Evolutionary conservation across 2,888 invertebrate species (phyloP).

Genomic region (Drosophila neotestacea): DNA sequence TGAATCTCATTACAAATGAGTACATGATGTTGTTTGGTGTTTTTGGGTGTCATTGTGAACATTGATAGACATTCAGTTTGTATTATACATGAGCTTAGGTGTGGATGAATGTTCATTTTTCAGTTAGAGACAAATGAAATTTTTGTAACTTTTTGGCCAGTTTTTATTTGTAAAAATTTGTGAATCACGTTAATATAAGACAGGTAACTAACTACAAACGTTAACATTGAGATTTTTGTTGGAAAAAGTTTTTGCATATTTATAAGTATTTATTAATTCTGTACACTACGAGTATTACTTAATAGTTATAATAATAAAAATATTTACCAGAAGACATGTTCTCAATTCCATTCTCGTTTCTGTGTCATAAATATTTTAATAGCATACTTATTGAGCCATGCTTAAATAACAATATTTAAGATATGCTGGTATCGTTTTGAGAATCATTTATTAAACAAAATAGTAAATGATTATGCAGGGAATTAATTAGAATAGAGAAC

Average conservation of each 20-base stretch:
- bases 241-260: constrained; percentile 22
- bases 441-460: background rate
- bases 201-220: constrained; percentile 66
- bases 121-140: constrained; percentile 38
- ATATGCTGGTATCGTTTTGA: background rate
- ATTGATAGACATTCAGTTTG: constrained; percentile 58
- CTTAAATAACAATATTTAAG: background rate
- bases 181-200: constrained; percentile 45
- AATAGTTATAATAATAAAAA: background rate
- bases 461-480: background rate
- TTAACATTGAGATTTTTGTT: constrained; percentile 57
- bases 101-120: constrained; percentile 33
- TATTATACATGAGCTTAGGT: constrained; percentile 58
- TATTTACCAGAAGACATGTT: constrained; percentile 11
- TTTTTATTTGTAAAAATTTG: constrained; percentile 6
- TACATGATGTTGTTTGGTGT: constrained; percentile 41
- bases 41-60: constrained; percentile 34
- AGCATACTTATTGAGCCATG: constrained; percentile 26
- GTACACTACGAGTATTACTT: constrained; percentile 26
- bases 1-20: constrained; percentile 48
- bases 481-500: constrained; percentile 25
- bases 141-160: constrained; percentile 7
- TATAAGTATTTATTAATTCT: constrained; percentile 20
- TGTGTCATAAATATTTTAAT: background rate
- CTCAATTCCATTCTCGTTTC: background rate